These are phyloP conservation scores for Strigamia crassipes DNA, from an alignment of 2,888 invertebrate species.

Conservation along the genomic window DNA sequence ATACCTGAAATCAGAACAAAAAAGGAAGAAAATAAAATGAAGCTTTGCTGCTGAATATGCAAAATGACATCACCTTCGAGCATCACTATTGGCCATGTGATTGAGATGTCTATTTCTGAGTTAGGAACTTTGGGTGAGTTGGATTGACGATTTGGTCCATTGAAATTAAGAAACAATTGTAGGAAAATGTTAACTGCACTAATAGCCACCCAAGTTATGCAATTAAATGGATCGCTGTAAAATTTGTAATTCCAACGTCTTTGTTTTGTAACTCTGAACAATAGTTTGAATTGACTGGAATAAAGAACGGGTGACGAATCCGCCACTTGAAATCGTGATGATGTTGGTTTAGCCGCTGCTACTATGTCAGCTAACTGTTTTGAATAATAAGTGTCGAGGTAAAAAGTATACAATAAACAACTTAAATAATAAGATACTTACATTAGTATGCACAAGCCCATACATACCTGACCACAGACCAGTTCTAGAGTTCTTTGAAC, in stretches of 20 bases:
- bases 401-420: neutral
- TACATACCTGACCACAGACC: neutral
- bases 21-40: neutral
- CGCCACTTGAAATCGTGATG: neutral
- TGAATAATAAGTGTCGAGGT: no score
- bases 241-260: neutral
- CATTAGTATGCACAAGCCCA: neutral
- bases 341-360: neutral
- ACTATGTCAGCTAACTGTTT: neutral
- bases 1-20: neutral
- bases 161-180: neutral
- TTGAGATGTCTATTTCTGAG: neutral
- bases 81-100: neutral
- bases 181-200: neutral
- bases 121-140: neutral
- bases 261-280: neutral
- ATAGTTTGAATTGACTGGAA: neutral
- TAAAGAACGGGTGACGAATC: neutral
- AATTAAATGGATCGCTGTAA: neutral
- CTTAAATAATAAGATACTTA: neutral
- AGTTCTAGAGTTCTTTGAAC: neutral
- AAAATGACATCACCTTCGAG: neutral
- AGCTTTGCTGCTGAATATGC: neutral
- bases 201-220: neutral
- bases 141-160: neutral